phyloP scores from a whole-genome alignment of 2,888 invertebrate genomes.

The Rutpela maculata region DNA sequence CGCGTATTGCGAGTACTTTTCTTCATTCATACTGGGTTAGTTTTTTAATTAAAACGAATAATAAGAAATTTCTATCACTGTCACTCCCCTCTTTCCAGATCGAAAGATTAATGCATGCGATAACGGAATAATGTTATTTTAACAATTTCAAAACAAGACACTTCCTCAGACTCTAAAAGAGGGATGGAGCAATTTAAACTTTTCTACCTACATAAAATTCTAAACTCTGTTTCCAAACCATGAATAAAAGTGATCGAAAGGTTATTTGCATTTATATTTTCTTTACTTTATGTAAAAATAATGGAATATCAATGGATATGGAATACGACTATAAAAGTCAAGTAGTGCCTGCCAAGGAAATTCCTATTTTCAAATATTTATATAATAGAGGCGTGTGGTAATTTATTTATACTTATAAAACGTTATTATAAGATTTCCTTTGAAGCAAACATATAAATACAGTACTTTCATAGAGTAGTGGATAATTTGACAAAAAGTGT shows the following conservation, averaged over 20 bases:
- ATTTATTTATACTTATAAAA: not conserved
- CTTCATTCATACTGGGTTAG: too few relatives aligned
- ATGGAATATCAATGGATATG: not conserved
- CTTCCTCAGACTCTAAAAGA: conserved; percentile 2
- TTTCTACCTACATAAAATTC: conserved; percentile 27
- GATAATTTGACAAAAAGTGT: too few relatives aligned
- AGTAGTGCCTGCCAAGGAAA: not conserved
- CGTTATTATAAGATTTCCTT: not conserved
- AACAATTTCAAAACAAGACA: conserved; percentile 18
- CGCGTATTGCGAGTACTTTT: too few relatives aligned
- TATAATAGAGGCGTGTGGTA: not conserved
- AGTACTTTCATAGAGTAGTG: too few relatives aligned
- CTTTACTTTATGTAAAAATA: conserved; percentile 8
- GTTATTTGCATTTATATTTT: conserved; percentile 23
- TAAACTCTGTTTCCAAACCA: conserved; percentile 6
- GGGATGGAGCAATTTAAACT: conserved; percentile 26
- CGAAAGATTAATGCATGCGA: not conserved
- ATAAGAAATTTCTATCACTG: not conserved
- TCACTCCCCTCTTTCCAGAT: not conserved
- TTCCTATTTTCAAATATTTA: not conserved
- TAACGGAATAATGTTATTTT: conserved; percentile 18
- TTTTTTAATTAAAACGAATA: too few relatives aligned
- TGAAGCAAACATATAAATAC: too few relatives aligned
- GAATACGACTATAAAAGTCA: not conserved
- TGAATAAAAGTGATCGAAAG: conserved; percentile 19